These are phyloP conservation scores for Sebastes minor DNA, from an alignment of 2,797 vertebrate species.

Conservation along the genomic window DNA sequence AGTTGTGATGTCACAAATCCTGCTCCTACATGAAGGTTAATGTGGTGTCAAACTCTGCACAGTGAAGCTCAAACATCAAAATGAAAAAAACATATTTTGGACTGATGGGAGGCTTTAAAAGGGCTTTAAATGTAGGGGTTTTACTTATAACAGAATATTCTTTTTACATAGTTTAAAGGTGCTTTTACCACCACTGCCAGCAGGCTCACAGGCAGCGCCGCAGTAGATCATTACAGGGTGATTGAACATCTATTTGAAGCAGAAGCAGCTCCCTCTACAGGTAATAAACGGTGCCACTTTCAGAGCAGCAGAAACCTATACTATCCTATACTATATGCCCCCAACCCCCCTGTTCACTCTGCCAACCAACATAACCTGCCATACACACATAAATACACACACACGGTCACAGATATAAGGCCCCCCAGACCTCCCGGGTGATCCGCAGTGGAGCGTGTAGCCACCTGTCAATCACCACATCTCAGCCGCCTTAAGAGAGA, in stretches of 20 bases:
- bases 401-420: conserved; percentile 64
- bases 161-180: not conserved
- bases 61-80: not conserved
- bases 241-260: not conserved
- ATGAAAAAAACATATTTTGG: not conserved
- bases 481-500: conserved; percentile 81
- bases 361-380: conserved; percentile 34
- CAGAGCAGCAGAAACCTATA: conserved; percentile 10
- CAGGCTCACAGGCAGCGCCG: not conserved
- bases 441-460: conserved; percentile 79
- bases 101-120: not conserved
- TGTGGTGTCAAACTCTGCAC: not conserved
- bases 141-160: too few relatives aligned
- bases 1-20: not conserved
- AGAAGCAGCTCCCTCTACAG: conserved; percentile 68
- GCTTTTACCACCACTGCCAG: not conserved
- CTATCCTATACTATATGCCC: not conserved
- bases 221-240: not conserved
- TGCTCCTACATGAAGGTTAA: not conserved
- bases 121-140: not conserved
- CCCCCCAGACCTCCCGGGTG: conserved; percentile 75
- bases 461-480: conserved; percentile 87
- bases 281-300: conserved; percentile 40
- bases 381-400: conserved; percentile 48
- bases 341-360: conserved; percentile 30